These are phyloP conservation scores for Drosophila littoralis DNA, from an alignment of 1,140 invertebrate genomes.

Conservation along the genomic window DNA sequence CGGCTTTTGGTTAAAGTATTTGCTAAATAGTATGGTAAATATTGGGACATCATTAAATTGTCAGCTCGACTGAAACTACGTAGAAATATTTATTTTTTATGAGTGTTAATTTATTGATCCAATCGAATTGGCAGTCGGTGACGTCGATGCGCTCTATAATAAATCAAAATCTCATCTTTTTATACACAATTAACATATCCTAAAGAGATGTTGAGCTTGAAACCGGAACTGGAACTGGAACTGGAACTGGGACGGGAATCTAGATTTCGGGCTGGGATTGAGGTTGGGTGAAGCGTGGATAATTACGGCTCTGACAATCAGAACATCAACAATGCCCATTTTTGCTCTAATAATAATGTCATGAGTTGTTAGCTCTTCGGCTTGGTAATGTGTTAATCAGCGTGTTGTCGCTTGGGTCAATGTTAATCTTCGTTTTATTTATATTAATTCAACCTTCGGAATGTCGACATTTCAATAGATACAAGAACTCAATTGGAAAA, in stretches of 20 bases:
- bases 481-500: constrained; percentile 13
- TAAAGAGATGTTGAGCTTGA: background rate
- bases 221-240: constrained; percentile 1
- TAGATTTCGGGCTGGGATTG: constrained; percentile 8
- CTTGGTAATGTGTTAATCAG: constrained; percentile 33
- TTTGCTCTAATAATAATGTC: constrained; percentile 69
- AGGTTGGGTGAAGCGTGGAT: constrained; percentile 35
- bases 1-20: constrained; percentile 35
- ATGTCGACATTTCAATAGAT: constrained; percentile 9
- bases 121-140: constrained; percentile 52
- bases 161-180: constrained; percentile 2
- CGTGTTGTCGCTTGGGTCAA: constrained; percentile 24
- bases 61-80: constrained; percentile 44
- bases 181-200: constrained; percentile 1
- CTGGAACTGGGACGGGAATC: background rate
- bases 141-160: constrained; percentile 38
- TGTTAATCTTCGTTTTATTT: constrained; percentile 44
- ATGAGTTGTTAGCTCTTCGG: constrained; percentile 43
- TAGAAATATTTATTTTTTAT: constrained; percentile 54
- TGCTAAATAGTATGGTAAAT: constrained; percentile 67
- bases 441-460: constrained; percentile 58
- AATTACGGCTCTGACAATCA: constrained; percentile 44
- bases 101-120: constrained; percentile 59
- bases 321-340: constrained; percentile 22
- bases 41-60: constrained; percentile 73